Base-by-base conservation (phyloP, 2,888 invertebrate genomes). In the Volucella inanis region DNA sequence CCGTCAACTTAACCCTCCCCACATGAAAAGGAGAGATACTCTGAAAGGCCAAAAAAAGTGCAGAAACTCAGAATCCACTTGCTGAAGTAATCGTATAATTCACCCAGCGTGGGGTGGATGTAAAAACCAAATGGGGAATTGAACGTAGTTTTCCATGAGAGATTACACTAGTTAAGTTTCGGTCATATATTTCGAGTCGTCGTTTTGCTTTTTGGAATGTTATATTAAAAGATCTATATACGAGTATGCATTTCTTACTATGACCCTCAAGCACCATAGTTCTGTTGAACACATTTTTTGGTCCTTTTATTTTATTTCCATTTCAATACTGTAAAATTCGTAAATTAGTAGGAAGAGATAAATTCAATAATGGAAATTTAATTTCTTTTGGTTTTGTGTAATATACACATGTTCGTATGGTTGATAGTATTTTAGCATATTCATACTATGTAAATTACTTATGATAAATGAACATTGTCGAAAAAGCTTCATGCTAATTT, bases 1-100 rank as follows among this genome's bases (percentile, higher is more conserved):
- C 78, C 76, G 70, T 68, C 75, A 62, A 81, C 80, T 81, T 68
- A 68, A 75, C 55, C 80, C 55, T 62, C 68, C 72, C 50, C 54
- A 38, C 47, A 71, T 52, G 57, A 67, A 61, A 31, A 45, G 49
- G 15, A 67, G 59, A 57, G 41, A 78, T 70, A 71, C 50, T 50
- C 68, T 59, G 47, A 59, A 65, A 47, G 59, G 77, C 55, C 38
- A n/a, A 82, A 49, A 70, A 75, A 62, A 65, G 61, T 72, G 61
- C 57, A 49, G n/a, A 76, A 64, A 64, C 70, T 70, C 57, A 49
- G 70, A 77, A 77, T 72, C 71, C 71, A 78, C 77, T 82, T 55
- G 76, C 59, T 61, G 55, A 82, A 78, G 78, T 78, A 82, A 82
- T 82, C 82, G 65, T 82, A 82, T 82, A 82, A 82, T 78, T 82